Evolutionary conservation across 2,888 invertebrate species (phyloP), one percentile per base, ranked within the genome.

Genomic region (Hirtodrosophila histrioides): DNA sequence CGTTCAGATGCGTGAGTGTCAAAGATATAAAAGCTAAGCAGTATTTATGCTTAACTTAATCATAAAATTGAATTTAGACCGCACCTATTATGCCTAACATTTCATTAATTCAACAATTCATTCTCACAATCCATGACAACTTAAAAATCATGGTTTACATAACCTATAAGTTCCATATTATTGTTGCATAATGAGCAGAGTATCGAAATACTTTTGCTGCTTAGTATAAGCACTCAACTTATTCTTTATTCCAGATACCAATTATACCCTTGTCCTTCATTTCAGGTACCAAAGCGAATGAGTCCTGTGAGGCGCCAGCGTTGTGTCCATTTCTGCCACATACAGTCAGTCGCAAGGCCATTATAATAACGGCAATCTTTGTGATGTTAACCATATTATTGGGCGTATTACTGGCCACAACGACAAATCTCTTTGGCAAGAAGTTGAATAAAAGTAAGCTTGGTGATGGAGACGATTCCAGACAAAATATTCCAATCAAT

Each of bases 401-500:
- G 46, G 88, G 78, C 49, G 70, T 81, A 11, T 55, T 86, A 39
- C 55, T 90, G 62, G 84, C 78, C 23, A 75, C 80, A 5, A 73
- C 83, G n/a, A 86, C 68, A 36, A 75, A 69, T 50, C 40, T 88
- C 11, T 85, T 89, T 66, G 80, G 69, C 48, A 83, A 85, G 58
- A 54, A 77, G 45, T 29, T 72, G 35, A 75, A 67, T 65, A 90
- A 88, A 90, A 91, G 91, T 91, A 91, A 91, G 91, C 69, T 84
- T 78, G 90, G 89, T 83, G 90, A 91, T 85, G 91, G 89, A 77
- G 92, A 92, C 78, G 91, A 92, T 80, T 90, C 88, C 75, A 84
- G 90, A 88, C 88, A 86, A 83, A 91, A 92, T 89, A 90, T 90
- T 84, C 92, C 92, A 88, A 92, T 92, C 78, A 88, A 89, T 86